Evolutionary conservation across 2,888 invertebrate genomes (phyloP), one percentile per base, ranked within the genome.

Genomic region (Pseudanteris insignis): DNA sequence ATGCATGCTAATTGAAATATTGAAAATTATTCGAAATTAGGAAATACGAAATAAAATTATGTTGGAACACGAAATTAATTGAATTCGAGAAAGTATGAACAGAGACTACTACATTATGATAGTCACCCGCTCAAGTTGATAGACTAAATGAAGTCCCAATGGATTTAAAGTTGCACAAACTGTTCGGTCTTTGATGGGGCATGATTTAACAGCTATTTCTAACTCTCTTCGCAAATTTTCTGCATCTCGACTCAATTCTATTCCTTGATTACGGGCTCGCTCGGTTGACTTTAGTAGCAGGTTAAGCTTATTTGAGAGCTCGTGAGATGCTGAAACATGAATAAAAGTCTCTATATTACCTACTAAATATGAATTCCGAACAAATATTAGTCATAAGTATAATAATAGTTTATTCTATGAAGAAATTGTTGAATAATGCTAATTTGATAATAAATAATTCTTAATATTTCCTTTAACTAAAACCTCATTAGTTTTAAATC

Each of bases 91-190:
- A n/a, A n/a, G n/a, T n/a, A n/a, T n/a, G n/a, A n/a, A n/a, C n/a
- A 54, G 46, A 46, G 38, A 54, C 46, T 54, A 38, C 38, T 38
- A 38, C 33, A 14, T 44, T 43, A 34, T 46, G 36, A 34, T 78
- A 80, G 21, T 54, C 73, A 88, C 88, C 81, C 85, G 82, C 67
- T 87, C 86, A 65, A 87, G 83, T 36, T 84, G 83, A 70, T 88
- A 83, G 51, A 83, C 83, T 53, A 89, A 81, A 64, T 88, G 88
- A 65, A 91, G 83, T 28, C 88, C 88, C 62, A 87, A 83, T 43
- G 89, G 85, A 73, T 90, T 88, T 65, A 92, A 82, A 8, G 90
- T 89, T 66, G 90, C 90, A 76, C 91, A 92, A 1, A 92, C 83
- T 30, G 88, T 85, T 15, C 87, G 84, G 80, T 91, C 91, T 69